phyloP scores from a whole-genome alignment of 2,113 vertebrate genomes.

The Xenotilapia leptura region DNA sequence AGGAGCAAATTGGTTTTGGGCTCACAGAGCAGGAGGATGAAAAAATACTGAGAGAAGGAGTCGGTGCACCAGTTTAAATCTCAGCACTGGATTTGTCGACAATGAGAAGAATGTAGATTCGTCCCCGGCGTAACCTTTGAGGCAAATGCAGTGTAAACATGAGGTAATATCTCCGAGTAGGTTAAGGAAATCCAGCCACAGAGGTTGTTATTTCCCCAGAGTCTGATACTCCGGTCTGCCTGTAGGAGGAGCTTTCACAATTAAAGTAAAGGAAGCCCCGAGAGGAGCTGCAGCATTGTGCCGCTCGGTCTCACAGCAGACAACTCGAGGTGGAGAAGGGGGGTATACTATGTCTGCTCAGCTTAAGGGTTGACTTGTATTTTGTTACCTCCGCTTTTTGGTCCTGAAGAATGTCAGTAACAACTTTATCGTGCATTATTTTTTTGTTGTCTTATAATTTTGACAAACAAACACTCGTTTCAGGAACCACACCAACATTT shows the following conservation, averaged over 20 bases:
- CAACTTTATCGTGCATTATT: background rate
- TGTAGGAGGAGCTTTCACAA: conserved; percentile 63
- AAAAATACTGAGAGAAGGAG: background rate
- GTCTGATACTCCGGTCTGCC: conserved; percentile 37
- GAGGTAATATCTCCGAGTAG: background rate
- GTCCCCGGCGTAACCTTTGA: background rate
- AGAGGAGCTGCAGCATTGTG: background rate
- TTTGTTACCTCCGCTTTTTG: background rate
- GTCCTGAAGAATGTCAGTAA: background rate
- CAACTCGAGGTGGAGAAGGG: background rate
- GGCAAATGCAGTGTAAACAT: background rate
- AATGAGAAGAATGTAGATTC: background rate
- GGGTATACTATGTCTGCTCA: background rate
- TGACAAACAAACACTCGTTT: background rate
- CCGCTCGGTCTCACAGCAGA: background rate
- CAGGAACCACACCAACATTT: background rate
- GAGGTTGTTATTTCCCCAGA: background rate
- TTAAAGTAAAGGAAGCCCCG: conserved; percentile 11
- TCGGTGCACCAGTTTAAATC: background rate
- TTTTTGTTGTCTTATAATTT: background rate
- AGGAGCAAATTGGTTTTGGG: background rate
- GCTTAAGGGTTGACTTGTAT: background rate
- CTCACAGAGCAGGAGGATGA: background rate
- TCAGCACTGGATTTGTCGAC: background rate
- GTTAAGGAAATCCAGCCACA: background rate